Evolutionary conservation across 2,113 vertebrate genomes (phyloP).

Genomic region (Rhea pennata): DNA sequence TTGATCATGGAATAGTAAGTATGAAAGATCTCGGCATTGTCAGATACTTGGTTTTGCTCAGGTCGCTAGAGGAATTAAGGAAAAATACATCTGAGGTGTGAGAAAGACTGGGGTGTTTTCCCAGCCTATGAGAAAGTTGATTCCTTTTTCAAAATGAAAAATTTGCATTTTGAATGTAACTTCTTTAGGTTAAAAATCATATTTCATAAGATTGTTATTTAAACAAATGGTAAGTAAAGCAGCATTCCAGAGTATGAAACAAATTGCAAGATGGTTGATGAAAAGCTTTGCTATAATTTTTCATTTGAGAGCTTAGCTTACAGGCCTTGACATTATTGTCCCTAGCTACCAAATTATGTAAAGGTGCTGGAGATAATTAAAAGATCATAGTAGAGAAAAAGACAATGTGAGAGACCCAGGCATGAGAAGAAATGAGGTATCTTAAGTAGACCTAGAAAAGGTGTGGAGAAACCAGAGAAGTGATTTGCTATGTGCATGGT

Average conservation of each 20-base stretch:
- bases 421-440: background rate
- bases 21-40: background rate
- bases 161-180: background rate
- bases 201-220: background rate
- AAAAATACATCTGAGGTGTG: background rate
- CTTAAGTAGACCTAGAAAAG: background rate
- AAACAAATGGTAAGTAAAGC: background rate
- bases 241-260: background rate
- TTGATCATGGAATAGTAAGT: slow-evolving; percentile 93
- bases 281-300: background rate
- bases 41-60: background rate
- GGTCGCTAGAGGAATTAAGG: background rate
- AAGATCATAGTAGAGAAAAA: background rate
- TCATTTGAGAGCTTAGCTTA: background rate
- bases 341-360: background rate
- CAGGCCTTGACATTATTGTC: background rate
- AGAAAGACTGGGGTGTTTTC: background rate
- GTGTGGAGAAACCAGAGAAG: background rate
- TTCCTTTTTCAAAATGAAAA: background rate
- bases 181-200: background rate
- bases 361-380: background rate
- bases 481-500: background rate
- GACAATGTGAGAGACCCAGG: background rate
- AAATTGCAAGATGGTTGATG: background rate
- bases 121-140: background rate